phyloP scores from a whole-genome alignment of 2,888 invertebrate genomes.

The Drosophila quinaria region DNA sequence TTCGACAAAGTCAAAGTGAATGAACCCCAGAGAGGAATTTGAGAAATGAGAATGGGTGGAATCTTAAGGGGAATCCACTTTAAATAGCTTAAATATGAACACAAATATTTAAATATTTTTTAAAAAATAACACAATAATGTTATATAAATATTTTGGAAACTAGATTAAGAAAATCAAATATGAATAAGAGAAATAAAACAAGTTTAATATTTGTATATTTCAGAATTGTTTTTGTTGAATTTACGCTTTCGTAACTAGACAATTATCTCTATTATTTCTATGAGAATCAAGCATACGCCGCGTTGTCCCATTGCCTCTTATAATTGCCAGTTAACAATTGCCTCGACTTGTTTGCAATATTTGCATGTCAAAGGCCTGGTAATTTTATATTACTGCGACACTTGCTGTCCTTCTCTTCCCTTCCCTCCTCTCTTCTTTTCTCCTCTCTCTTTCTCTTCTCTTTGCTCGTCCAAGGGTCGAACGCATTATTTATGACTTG shows the following conservation, averaged over 20 bases:
- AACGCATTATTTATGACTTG: slow-evolving; percentile 82
- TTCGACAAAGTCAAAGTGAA: slow-evolving; percentile 49
- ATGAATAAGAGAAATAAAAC: no score
- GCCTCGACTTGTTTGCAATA: slow-evolving; percentile 49
- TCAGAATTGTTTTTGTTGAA: no score
- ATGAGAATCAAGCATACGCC: slow-evolving; percentile 27
- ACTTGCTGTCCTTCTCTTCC: slow-evolving; percentile 29
- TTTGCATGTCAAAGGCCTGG: slow-evolving; percentile 79
- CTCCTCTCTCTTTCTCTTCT: neutral
- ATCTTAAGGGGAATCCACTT: neutral
- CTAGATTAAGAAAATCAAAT: no score
- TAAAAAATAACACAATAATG: neutral
- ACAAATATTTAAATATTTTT: neutral
- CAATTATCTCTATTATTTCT: neutral
- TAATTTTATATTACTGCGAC: slow-evolving; percentile 76
- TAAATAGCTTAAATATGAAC: neutral
- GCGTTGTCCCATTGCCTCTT: slow-evolving; percentile 4
- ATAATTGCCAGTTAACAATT: slow-evolving; percentile 48
- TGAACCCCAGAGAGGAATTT: slow-evolving; percentile 31
- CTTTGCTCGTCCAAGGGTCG: slow-evolving; percentile 23
- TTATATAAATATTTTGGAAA: no score
- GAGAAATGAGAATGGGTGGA: neutral
- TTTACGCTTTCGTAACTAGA: neutral
- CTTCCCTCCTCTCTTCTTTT: neutral
- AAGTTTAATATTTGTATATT: no score